Evolutionary conservation across 2,888 invertebrate genomes (phyloP).

Genomic region (Thera britannica): DNA sequence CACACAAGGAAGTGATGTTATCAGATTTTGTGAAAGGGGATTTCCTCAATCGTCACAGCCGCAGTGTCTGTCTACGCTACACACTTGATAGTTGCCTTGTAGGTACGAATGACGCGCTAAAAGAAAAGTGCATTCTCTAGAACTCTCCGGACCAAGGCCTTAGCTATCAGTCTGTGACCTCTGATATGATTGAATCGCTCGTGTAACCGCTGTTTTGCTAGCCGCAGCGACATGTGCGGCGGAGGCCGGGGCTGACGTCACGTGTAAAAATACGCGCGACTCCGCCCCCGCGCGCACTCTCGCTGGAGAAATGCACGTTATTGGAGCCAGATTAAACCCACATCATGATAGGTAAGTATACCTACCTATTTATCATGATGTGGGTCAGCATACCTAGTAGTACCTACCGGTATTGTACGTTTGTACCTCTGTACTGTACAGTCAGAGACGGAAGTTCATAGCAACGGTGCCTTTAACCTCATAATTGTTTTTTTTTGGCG

Average conservation of each 20-base stretch:
- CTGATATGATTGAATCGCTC: not conserved
- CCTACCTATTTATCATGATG: no score
- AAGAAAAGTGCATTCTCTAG: not conserved
- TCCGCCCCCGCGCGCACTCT: conserved; percentile 54
- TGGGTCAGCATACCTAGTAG: no score
- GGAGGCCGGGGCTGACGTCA: conserved; percentile 67
- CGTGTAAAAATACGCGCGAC: conserved; percentile 65
- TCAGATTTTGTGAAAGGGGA: not conserved
- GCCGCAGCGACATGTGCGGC: conserved; percentile 45
- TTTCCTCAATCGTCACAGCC: not conserved
- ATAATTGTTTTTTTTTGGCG: no score
- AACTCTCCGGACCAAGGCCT: not conserved
- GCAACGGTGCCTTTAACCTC: no score
- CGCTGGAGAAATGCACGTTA: conserved; percentile 56
- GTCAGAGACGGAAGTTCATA: no score
- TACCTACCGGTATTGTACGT: no score
- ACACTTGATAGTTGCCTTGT: not conserved
- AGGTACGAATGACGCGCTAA: not conserved
- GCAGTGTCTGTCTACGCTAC: not conserved
- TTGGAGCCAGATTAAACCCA: not conserved
- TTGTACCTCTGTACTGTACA: no score
- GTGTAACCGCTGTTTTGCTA: conserved; percentile 44
- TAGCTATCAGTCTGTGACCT: not conserved
- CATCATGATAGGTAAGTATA: not conserved
- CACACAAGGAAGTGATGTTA: not conserved